Percentiles rank a stretch among this genome's conserved stretches.
Conservation (phyloP, 2,797 vertebrate genomes). For the Aselliscus stoliczkanus region DNA sequence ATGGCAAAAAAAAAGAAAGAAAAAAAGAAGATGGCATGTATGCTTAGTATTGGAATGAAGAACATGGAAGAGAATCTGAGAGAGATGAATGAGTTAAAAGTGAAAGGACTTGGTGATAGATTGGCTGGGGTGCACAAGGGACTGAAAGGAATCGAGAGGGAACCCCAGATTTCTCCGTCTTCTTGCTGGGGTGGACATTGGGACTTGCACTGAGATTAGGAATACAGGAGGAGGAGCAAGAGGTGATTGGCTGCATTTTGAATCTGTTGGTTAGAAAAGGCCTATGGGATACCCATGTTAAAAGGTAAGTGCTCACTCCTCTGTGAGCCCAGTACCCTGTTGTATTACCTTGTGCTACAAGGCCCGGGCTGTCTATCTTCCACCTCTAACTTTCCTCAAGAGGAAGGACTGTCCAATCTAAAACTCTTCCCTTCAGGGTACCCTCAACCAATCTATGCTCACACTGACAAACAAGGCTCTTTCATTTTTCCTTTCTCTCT, state of each 20-base stretch:
- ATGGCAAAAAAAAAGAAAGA: no score
- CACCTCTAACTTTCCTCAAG: not conserved
- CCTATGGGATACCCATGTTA: not conserved
- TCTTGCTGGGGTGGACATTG: not conserved
- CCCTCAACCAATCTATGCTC: not conserved
- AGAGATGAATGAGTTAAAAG: not conserved
- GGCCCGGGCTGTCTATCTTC: not conserved
- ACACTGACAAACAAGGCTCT: not conserved
- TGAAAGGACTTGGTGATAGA: not conserved
- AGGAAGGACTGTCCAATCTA: not conserved
- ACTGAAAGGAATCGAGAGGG: not conserved
- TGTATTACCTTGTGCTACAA: not conserved
- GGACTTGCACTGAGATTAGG: not conserved
- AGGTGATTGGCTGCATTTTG: not conserved
- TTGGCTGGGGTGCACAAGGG: not conserved
- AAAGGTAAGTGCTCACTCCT: not conserved
- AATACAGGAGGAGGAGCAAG: not conserved
- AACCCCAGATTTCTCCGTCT: not conserved
- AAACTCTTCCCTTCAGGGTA: not conserved
- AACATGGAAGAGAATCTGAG: not conserved
- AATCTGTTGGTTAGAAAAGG: not conserved
- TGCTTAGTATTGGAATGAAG: not conserved
- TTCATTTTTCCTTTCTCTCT: not conserved
- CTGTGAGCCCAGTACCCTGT: not conserved
- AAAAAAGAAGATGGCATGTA: not conserved